These are phyloP conservation scores for Crioceris asparagi DNA, from an alignment of 2,888 invertebrate genomes.

Conservation along the genomic window DNA sequence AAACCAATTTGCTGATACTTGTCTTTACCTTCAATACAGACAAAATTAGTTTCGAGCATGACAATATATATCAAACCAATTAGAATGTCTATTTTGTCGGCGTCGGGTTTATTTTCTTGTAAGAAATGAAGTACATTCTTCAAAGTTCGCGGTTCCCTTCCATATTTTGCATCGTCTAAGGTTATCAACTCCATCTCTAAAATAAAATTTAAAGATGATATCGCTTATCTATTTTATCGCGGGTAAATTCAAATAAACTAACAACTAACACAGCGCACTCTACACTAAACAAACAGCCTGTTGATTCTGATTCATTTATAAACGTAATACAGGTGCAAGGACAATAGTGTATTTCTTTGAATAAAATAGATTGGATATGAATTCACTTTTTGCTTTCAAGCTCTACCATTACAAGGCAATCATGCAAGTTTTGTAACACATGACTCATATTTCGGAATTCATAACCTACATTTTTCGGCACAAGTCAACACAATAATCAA, in stretches of 20 bases:
- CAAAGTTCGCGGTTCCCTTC: constrained; percentile 27
- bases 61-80: constrained; percentile 33
- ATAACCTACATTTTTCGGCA: no score
- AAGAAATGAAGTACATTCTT: constrained; percentile 24
- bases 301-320: no score
- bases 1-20: constrained; percentile 21
- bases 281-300: constrained; percentile 19
- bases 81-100: constrained; percentile 27
- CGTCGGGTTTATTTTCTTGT: constrained; percentile 11
- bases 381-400: no score
- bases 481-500: no score
- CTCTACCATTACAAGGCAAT: no score
- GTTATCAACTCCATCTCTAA: constrained; percentile 32
- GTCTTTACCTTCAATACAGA: constrained; percentile 23
- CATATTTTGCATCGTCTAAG: constrained; percentile 28
- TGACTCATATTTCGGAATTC: no score
- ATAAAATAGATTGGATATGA: no score
- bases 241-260: constrained; percentile 8
- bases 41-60: constrained; percentile 35
- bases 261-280: constrained; percentile 14
- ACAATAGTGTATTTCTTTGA: no score
- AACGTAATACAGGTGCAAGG: no score
- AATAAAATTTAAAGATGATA: constrained; percentile 20
- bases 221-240: constrained; percentile 8
- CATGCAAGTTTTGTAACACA: no score